These are phyloP conservation scores for Plotosus lineatus DNA, from an alignment of 2,113 vertebrate species.

Conservation along the genomic window DNA sequence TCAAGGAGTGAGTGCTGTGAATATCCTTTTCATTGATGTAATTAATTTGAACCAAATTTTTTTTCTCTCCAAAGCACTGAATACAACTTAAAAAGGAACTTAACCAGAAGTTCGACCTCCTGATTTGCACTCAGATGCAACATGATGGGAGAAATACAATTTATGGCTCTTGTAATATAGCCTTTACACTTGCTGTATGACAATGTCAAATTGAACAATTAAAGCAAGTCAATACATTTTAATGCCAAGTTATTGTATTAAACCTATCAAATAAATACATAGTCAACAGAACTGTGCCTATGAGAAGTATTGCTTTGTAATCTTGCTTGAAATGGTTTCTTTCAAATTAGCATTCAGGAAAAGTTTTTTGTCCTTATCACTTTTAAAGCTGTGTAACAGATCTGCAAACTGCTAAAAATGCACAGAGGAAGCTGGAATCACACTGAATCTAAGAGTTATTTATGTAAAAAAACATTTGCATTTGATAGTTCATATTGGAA, in stretches of 20 bases:
- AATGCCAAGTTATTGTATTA: conserved; percentile 70
- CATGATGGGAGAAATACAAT: conserved; percentile 66
- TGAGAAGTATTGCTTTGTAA: conserved; percentile 12
- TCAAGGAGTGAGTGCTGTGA: conserved; percentile 12
- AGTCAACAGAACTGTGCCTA: conserved; percentile 48
- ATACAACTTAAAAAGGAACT: conserved; percentile 55
- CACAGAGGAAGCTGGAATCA: not conserved
- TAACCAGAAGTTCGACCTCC: conserved; percentile 72
- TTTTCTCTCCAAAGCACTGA: conserved; percentile 55
- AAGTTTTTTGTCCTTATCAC: not conserved
- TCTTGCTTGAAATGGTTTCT: not conserved
- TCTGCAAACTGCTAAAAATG: not conserved
- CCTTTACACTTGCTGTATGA: conserved; percentile 59
- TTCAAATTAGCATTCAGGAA: not conserved
- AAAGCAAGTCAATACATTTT: conserved; percentile 61
- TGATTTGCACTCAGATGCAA: conserved; percentile 64
- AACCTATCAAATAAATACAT: conserved; percentile 68
- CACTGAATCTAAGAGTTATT: no score
- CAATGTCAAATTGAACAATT: conserved; percentile 62
- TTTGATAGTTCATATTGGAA: not conserved
- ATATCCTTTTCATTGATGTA: conserved; percentile 45
- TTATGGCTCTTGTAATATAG: conserved; percentile 61
- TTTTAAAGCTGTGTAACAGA: not conserved
- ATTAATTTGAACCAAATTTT: conserved; percentile 30
- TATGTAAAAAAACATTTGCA: not conserved